phyloP scores from a whole-genome alignment of 2,888 invertebrate genomes.

The Barypeithes pellucidus region DNA sequence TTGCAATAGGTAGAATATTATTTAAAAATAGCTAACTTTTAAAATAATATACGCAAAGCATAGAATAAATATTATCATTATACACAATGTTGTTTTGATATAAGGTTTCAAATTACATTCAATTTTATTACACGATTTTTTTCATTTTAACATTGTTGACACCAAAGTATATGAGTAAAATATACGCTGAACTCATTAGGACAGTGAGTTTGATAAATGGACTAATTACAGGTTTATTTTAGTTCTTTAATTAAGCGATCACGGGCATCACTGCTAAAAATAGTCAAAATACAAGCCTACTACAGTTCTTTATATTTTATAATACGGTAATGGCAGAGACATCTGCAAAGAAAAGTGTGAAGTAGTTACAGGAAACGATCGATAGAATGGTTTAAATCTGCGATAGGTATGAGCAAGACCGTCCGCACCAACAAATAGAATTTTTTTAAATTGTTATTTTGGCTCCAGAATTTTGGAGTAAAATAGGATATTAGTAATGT shows the following conservation, averaged over 20 bases:
- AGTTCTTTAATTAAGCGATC: slow-evolving; percentile 18
- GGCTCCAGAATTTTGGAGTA: too few species aligned
- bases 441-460: too few species aligned
- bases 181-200: slow-evolving; percentile 12
- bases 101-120: neutral
- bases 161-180: neutral
- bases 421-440: slow-evolving; percentile 1
- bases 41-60: neutral
- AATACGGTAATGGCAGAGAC: neutral
- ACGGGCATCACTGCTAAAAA: slow-evolving; percentile 27
- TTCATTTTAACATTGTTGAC: too few species aligned
- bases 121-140: neutral
- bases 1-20: neutral
- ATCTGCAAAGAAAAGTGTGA: neutral
- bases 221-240: slow-evolving; percentile 21
- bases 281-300: slow-evolving; percentile 17
- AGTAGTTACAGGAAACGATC: neutral
- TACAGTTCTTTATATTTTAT: neutral
- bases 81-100: neutral
- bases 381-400: slow-evolving; percentile 5
- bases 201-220: slow-evolving; percentile 23
- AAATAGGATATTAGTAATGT: too few species aligned
- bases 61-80: slow-evolving; percentile 18
- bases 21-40: slow-evolving; percentile 37
- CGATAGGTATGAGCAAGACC: neutral